Evolutionary conservation across 2,888 invertebrate species (phyloP).

Genomic region (Euproctis similis): DNA sequence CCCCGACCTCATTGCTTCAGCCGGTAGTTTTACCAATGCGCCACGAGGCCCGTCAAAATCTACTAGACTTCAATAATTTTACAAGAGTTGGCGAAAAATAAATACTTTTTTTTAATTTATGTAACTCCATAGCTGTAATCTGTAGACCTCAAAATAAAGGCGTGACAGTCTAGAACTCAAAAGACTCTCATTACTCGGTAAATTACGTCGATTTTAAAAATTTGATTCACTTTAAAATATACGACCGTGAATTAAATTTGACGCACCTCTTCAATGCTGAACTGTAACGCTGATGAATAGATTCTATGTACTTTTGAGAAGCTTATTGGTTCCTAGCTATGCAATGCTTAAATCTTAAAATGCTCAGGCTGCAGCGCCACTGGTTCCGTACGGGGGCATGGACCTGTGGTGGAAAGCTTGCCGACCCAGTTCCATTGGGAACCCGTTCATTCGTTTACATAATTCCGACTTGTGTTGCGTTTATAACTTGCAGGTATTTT

Average conservation of each 20-base stretch:
- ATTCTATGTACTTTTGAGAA: slow-evolving; percentile 3
- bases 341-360: slow-evolving; percentile 18
- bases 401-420: slow-evolving; percentile 48
- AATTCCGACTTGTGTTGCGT: slow-evolving; percentile 34
- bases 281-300: background rate
- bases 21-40: too few species aligned
- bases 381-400: slow-evolving; percentile 29
- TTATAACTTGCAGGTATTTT: slow-evolving; percentile 21
- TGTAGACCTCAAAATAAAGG: too few species aligned
- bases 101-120: too few species aligned
- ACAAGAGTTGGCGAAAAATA: too few species aligned
- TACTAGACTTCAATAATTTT: too few species aligned
- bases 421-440: slow-evolving; percentile 50
- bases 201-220: too few species aligned
- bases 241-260: slow-evolving; percentile 1
- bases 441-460: slow-evolving; percentile 39
- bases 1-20: too few species aligned
- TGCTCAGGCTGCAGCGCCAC: slow-evolving; percentile 9
- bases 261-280: background rate
- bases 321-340: slow-evolving; percentile 7
- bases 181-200: too few species aligned
- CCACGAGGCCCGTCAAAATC: too few species aligned
- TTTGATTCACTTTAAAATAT: slow-evolving; percentile 4
- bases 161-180: too few species aligned
- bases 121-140: too few species aligned